Base-by-base conservation (phyloP, 1,140 invertebrate genomes). In the Camponotus vicinus region DNA sequence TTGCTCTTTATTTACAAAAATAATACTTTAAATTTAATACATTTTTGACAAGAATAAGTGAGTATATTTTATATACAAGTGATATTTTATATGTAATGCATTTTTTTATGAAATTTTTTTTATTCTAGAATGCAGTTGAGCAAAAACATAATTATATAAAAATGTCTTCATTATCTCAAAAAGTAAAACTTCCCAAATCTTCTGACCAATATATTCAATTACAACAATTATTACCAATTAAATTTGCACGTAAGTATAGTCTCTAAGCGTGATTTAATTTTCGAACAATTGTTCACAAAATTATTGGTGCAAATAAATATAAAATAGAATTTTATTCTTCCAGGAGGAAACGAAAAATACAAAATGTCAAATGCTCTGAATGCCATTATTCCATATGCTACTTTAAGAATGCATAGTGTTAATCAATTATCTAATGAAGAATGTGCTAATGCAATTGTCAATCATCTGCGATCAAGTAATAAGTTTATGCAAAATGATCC, bases 401-500 rank as follows among this genome's bases (percentile, higher is more conserved):
- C 91, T 52, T 61, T 91, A 59, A 27, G 86, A 78, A 75, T 80
- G 32, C 84, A 21, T 61, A 77, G 71, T 6, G 7, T 63, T 7
- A 18, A 40, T 61, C 5, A 75, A 55, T 76, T 79, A 52, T 83
- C 88, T 40, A 75, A 93, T n/a, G 93, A 95, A 75, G 85, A 93
- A 18, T 93, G 95, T 89, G 95, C 94, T 55, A 94, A 96, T 59
- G 94, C 96, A 86, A 97, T 97, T 86, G 96, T 96, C 2, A 93
- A 94, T 34, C 96, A 96, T 90, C 96, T 97, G 93, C 96, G 97
- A 88, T 93, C 96, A 86, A 95, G 96, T 86, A 93, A 95, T 18
- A 92, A 94, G 32, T 93, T 97, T 1, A 97, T 97, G 96, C 95
- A 96, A 88, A 95, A 97, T 90, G 95, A 95, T 91, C 96, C 96